phyloP scores from a whole-genome alignment of 2,888 invertebrate species.

The Agriotes lineatus region DNA sequence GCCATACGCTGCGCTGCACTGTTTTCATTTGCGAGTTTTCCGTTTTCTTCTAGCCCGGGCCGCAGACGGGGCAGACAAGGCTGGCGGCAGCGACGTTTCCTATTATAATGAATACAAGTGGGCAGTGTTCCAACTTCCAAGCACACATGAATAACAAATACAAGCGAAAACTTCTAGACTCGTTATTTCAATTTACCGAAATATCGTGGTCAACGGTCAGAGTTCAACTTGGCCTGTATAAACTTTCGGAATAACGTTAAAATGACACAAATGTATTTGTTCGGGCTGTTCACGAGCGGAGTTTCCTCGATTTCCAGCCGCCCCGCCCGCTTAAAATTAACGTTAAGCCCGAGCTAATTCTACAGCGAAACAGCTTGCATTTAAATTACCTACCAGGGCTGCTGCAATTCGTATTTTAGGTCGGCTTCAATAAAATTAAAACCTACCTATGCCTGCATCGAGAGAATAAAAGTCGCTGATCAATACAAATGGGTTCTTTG shows the following conservation, averaged over 20 bases:
- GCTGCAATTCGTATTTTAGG: neutral
- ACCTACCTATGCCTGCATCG: too few relatives aligned
- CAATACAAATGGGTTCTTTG: too few relatives aligned
- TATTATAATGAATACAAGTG: constrained; percentile 47
- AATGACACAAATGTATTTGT: constrained; percentile 42
- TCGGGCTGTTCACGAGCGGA: constrained; percentile 32
- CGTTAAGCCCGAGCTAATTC: constrained; percentile 32
- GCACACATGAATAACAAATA: constrained; percentile 48
- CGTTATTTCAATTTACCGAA: constrained; percentile 53
- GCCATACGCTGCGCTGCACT: constrained; percentile 37
- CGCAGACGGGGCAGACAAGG: constrained; percentile 17
- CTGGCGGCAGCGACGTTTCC: constrained; percentile 11
- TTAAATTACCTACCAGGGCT: constrained; percentile 34
- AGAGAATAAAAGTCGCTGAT: too few relatives aligned
- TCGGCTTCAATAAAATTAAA: too few relatives aligned
- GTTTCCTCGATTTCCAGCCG: constrained; percentile 37
- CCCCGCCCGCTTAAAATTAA: constrained; percentile 36
- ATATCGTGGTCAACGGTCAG: constrained; percentile 47
- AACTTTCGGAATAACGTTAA: constrained; percentile 40
- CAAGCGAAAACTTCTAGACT: constrained; percentile 46
- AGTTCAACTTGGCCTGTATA: constrained; percentile 43
- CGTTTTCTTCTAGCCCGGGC: constrained; percentile 15
- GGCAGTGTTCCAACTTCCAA: constrained; percentile 49
- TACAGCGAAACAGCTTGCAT: constrained; percentile 32
- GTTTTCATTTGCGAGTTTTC: constrained; percentile 35